Evolutionary conservation across 2,888 invertebrate genomes (phyloP).

Genomic region (Hypomecis punctinalis): DNA sequence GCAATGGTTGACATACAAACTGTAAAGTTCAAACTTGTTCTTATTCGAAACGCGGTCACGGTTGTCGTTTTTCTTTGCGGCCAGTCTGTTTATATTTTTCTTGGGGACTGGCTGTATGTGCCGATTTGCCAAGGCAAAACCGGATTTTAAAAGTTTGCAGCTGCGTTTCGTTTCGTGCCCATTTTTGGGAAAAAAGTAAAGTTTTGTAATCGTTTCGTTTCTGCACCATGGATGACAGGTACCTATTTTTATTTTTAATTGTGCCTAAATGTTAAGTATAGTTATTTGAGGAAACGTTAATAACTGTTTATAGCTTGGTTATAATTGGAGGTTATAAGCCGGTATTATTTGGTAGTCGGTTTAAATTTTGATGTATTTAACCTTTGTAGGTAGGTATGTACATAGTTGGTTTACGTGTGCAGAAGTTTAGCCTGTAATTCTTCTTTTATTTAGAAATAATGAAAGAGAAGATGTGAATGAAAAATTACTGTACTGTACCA

Average conservation of each 20-base stretch:
- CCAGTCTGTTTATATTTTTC: conserved; percentile 71
- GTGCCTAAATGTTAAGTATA: too few relatives aligned
- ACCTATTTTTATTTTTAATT: conserved; percentile 56
- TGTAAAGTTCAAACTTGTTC: conserved; percentile 26
- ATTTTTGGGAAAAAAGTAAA: conserved; percentile 44
- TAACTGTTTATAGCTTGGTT: not conserved
- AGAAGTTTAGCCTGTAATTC: too few relatives aligned
- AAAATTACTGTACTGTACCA: too few relatives aligned
- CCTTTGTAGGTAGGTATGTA: too few relatives aligned
- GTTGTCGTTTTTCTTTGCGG: conserved; percentile 48
- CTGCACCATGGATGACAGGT: conserved; percentile 61
- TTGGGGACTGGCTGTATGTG: conserved; percentile 66
- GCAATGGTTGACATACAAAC: conserved; percentile 42
- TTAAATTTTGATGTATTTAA: too few relatives aligned
- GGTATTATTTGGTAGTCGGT: too few relatives aligned
- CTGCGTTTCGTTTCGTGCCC: conserved; percentile 46
- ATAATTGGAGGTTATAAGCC: too few relatives aligned
- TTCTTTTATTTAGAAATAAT: too few relatives aligned
- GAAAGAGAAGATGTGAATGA: too few relatives aligned
- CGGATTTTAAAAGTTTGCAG: conserved; percentile 56
- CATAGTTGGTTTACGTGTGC: too few relatives aligned
- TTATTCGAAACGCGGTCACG: conserved; percentile 44
- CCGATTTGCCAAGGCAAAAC: conserved; percentile 51
- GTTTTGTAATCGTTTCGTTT: conserved; percentile 31
- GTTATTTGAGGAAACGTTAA: not conserved